Evolutionary conservation across 2,888 invertebrate genomes (phyloP).

Genomic region (Nomada flava): DNA sequence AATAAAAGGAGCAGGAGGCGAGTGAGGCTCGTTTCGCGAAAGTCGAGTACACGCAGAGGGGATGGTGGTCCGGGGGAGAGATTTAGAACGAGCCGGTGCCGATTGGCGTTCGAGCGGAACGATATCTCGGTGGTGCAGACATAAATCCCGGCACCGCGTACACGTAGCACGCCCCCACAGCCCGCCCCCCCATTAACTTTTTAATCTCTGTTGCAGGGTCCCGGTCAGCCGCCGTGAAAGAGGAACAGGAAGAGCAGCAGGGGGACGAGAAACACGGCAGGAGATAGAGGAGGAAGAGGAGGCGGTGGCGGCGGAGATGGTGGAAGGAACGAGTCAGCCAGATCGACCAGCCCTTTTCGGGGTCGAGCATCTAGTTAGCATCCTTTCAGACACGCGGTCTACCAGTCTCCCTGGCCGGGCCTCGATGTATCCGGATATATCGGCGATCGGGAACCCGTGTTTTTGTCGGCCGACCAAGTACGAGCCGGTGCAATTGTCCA

Average conservation of each 20-base stretch:
- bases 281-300: not conserved
- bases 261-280: not conserved
- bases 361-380: slow-evolving; percentile 75
- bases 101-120: slow-evolving; percentile 82
- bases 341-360: slow-evolving; percentile 69
- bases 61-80: slow-evolving; percentile 67
- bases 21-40: slow-evolving; percentile 17
- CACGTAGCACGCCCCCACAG: slow-evolving; percentile 83
- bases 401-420: slow-evolving; percentile 56
- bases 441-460: slow-evolving; percentile 66
- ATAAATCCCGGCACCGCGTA: slow-evolving; percentile 84
- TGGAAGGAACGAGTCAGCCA: slow-evolving; percentile 44
- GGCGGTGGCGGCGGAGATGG: slow-evolving; percentile 15
- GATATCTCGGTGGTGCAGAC: slow-evolving; percentile 83
- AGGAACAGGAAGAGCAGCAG: slow-evolving; percentile 58
- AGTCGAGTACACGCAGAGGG: slow-evolving; percentile 16
- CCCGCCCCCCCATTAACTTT: slow-evolving; percentile 84
- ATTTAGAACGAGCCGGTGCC: slow-evolving; percentile 80
- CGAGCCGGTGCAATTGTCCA: not conserved
- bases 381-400: slow-evolving; percentile 75
- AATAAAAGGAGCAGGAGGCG: not conserved
- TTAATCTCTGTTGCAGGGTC: slow-evolving; percentile 80
- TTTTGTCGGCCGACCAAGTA: slow-evolving; percentile 51
- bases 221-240: slow-evolving; percentile 66
- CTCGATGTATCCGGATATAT: slow-evolving; percentile 69